Evolutionary conservation across 2,113 vertebrate genomes (phyloP).

Genomic region (Microtus montanus): DNA sequence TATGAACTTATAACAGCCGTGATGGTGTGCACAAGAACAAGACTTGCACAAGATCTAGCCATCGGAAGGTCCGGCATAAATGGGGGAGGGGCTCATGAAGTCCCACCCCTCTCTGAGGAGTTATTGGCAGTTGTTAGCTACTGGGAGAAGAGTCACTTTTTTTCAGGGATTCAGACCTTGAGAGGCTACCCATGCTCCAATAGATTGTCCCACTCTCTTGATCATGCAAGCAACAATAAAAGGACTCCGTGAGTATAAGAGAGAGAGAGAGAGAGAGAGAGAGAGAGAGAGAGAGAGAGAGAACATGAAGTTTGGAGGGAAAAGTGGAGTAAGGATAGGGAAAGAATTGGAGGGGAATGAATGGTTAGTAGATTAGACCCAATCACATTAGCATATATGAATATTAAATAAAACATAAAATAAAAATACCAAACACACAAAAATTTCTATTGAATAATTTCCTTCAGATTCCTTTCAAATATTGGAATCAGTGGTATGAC

Average conservation of each 20-base stretch:
- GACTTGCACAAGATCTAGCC: background rate
- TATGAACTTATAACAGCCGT: background rate
- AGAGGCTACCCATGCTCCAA: background rate
- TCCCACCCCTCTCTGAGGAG: background rate
- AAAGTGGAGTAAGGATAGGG: background rate
- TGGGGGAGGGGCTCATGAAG: too few relatives aligned
- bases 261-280: background rate
- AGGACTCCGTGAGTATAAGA: background rate
- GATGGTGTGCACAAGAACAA: background rate
- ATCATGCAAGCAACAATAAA: background rate
- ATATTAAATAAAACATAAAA: background rate
- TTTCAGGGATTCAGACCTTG: background rate
- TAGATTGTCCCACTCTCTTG: too few relatives aligned
- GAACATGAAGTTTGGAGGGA: background rate
- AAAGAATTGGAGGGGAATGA: background rate
- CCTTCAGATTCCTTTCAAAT: slow-evolving; percentile 18
- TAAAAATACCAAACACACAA: background rate
- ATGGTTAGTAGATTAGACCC: background rate
- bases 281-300: background rate
- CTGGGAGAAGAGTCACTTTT: background rate
- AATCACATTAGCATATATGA: background rate
- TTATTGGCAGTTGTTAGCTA: background rate
- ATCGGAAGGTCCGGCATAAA: background rate
- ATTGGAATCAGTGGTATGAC: background rate
- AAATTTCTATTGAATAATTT: slow-evolving; percentile 17